Evolutionary conservation across 2,797 vertebrate species (phyloP).

Genomic region (Halcyon chelicuti): DNA sequence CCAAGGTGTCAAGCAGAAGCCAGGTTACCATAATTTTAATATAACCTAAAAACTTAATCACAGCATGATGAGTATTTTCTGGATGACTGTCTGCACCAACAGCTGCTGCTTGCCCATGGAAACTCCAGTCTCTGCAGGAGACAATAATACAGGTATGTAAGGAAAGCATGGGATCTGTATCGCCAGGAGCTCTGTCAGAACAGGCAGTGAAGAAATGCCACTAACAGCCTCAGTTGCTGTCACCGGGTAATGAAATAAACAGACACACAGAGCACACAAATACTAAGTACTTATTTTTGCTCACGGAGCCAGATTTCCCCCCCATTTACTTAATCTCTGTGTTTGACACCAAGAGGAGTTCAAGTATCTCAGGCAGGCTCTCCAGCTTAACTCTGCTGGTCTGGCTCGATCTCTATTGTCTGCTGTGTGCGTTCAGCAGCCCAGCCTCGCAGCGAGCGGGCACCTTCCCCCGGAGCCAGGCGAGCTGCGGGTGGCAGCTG

Average conservation of each 20-base stretch:
- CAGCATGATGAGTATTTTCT: background rate
- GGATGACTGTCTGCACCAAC: background rate
- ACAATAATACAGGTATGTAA: background rate
- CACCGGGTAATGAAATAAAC: slow-evolving; percentile 38
- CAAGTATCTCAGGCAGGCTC: slow-evolving; percentile 70
- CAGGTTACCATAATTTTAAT: background rate
- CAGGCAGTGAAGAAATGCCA: slow-evolving; percentile 38
- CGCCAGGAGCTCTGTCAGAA: background rate
- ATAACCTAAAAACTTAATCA: background rate
- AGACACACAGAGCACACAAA: slow-evolving; percentile 19
- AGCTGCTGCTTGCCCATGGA: background rate
- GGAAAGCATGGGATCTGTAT: background rate
- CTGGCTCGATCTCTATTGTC: slow-evolving; percentile 79
- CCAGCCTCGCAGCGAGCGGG: slow-evolving; percentile 77
- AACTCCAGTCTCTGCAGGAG: background rate
- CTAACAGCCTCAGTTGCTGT: slow-evolving; percentile 7
- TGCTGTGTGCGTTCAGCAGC: slow-evolving; percentile 59
- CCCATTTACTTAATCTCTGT: slow-evolving; percentile 64
- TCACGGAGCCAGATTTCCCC: background rate
- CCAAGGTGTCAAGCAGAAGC: background rate
- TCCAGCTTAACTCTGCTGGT: slow-evolving; percentile 66
- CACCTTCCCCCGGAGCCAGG: slow-evolving; percentile 76
- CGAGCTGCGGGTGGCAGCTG: slow-evolving; percentile 76
- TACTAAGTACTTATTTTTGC: slow-evolving; percentile 26
- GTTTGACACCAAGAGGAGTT: slow-evolving; percentile 72